A percentile compares a stretch with the other conserved stretches of the same genome.
Conservation (phyloP, 2,797 vertebrate species). For the Botia almorhae region DNA sequence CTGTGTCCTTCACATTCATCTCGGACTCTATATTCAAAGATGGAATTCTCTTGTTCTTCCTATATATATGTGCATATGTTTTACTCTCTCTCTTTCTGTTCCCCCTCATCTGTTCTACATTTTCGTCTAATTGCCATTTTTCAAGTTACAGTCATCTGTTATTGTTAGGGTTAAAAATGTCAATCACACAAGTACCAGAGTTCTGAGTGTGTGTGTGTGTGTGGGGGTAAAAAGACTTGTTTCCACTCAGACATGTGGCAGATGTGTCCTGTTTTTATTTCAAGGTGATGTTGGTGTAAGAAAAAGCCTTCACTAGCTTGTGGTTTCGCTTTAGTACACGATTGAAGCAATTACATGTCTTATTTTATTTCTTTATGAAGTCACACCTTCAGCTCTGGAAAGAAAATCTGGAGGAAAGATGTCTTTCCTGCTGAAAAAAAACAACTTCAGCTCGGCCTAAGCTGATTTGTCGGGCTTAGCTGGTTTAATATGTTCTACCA, state of each 20-base stretch:
- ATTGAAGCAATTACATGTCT: conserved; percentile 29
- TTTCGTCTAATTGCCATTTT: conserved; percentile 87
- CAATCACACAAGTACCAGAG: conserved; percentile 86
- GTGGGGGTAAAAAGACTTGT: conserved; percentile 38
- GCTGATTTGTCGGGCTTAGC: background rate
- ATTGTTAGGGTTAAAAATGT: conserved; percentile 88
- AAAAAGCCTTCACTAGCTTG: conserved; percentile 31
- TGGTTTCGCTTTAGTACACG: conserved; percentile 39
- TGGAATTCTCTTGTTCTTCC: conserved; percentile 55
- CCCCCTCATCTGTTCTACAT: conserved; percentile 88
- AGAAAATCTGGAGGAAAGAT: conserved; percentile 16
- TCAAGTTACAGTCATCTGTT: conserved; percentile 91
- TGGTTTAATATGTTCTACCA: background rate
- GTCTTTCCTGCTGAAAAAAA: conserved; percentile 2
- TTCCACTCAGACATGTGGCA: conserved; percentile 48
- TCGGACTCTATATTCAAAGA: conserved; percentile 83
- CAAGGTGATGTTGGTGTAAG: conserved; percentile 50
- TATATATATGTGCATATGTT: conserved; percentile 33
- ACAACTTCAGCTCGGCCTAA: background rate
- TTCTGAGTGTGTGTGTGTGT: conserved; percentile 40
- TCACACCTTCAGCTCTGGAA: conserved; percentile 26
- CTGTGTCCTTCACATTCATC: conserved; percentile 88
- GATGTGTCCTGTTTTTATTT: conserved; percentile 54
- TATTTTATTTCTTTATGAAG: conserved; percentile 34
- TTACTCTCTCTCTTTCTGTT: conserved; percentile 37